Conservation (phyloP, 1,140 invertebrate species). For the Elysia chlorotica region DNA sequence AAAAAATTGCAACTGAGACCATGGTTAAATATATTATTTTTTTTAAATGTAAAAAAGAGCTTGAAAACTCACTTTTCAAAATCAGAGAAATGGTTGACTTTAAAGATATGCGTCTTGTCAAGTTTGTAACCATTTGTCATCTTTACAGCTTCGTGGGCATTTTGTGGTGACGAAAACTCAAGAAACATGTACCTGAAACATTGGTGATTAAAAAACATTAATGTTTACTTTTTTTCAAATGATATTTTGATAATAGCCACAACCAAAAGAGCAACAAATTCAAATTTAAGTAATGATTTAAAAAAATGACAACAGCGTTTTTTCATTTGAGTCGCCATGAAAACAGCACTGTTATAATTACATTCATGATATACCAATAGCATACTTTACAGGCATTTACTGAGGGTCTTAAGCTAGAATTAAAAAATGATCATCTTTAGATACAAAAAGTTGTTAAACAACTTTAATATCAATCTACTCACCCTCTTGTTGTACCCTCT, state of each 20-base stretch:
- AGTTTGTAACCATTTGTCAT: constrained; percentile 90
- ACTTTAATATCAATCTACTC: too few relatives aligned
- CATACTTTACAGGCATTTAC: too few relatives aligned
- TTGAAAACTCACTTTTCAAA: constrained; percentile 80
- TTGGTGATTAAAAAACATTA: constrained; percentile 2
- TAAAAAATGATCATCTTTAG: too few relatives aligned
- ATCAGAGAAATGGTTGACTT: constrained; percentile 94
- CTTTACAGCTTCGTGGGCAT: constrained; percentile 86
- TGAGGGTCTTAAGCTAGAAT: too few relatives aligned
- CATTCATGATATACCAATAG: too few relatives aligned
- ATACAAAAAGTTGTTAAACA: too few relatives aligned
- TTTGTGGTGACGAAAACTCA: constrained; percentile 81
- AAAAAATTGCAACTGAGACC: too few relatives aligned
- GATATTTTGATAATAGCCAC: constrained; percentile 65
- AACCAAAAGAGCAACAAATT: neutral
- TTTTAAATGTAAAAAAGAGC: too few relatives aligned
- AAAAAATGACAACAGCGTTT: too few relatives aligned
- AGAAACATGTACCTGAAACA: constrained; percentile 81
- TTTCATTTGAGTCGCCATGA: too few relatives aligned
- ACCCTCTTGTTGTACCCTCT: constrained; percentile 88
- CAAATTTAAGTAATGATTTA: neutral
- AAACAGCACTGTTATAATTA: too few relatives aligned
- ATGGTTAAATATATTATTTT: too few relatives aligned
- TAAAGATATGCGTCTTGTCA: constrained; percentile 95
- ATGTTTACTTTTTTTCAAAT: constrained; percentile 84